Evolutionary conservation across 2,797 vertebrate genomes (phyloP), one percentile per base, ranked within the genome.

Genomic region (Mormyrus hasselquistii): DNA sequence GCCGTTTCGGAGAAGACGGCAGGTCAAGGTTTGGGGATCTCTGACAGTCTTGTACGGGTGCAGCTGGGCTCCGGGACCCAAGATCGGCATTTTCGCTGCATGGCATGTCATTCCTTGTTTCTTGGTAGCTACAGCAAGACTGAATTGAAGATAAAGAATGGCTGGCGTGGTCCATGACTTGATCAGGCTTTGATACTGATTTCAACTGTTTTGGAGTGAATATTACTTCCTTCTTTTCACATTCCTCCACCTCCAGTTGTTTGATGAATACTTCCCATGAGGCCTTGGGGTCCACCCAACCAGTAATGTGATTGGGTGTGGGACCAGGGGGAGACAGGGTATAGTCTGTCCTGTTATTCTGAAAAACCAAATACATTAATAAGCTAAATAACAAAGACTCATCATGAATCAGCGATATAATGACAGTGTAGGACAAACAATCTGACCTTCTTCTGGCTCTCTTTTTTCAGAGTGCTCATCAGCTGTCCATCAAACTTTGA

Each of bases 401-500:
- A 50, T 9, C 25, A 4, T 9, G 55, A 44, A 19, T 29, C 57
- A 25, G 38, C 44, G n/a, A 62, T 62, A 3, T 22, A 44, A 47
- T 50, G 41, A 86, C 9, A 44, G 41, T 9, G n/a, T n/a, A 12
- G 49, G 12, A 79, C 65, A 2, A 16, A 83, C 6, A 69, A 62
- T 90, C 90, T 14, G 73, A 97, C 95, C 94, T 92, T 90, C 53
- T 89, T 94, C 50, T 52, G 92, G 57, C 88, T 91, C 1, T 94
- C 93, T 90, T 98, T 99, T 62, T 92, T 90, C 90, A 98, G 91
- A 1, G 94, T 92, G 87, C 88, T 91, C 86, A 96, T 87, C 1
- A 98, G 90, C 93, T 98, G 94, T 89, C 4, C 92, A 90, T 99
- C 98, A 88, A 96, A 97, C 91, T 69, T 96, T 89, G 92, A 86